These are phyloP conservation scores for Ophioninae sp. DNA, from an alignment of 2,888 invertebrate genomes.

Conservation along the genomic window DNA sequence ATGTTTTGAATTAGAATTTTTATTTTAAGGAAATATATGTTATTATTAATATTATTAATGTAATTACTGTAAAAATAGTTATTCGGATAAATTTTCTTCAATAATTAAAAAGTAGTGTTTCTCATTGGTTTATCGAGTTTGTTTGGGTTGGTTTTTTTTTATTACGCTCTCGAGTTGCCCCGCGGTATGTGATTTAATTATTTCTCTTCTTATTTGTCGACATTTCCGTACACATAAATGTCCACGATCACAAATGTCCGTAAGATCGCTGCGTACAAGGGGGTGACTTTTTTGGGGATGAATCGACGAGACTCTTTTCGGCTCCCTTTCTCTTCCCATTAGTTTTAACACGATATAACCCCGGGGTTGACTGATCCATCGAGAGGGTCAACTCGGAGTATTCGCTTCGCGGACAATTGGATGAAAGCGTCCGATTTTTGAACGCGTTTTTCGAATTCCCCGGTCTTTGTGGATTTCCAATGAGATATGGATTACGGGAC, in stretches of 20 bases:
- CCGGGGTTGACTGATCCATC: constrained; percentile 51
- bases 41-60: no score
- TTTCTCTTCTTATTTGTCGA: background rate
- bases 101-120: no score
- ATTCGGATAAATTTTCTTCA: no score
- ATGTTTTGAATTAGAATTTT: no score
- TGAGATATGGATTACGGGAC: constrained; percentile 7
- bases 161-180: background rate
- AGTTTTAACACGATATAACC: constrained; percentile 23
- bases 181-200: background rate
- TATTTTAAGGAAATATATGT: no score
- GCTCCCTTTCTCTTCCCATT: constrained; percentile 9
- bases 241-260: constrained; percentile 8
- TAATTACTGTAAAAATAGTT: no score
- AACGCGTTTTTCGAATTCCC: constrained; percentile 37
- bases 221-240: constrained; percentile 8
- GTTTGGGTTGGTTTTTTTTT: no score
- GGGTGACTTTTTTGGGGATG: constrained; percentile 52
- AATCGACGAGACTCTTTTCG: constrained; percentile 22
- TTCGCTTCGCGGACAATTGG: constrained; percentile 29
- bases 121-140: no score
- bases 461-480: constrained; percentile 18
- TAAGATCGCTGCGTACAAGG: constrained; percentile 42
- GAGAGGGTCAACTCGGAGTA: constrained; percentile 48
- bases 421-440: constrained; percentile 20